Conservation (phyloP, 2,888 invertebrate genomes). For the Tromatobia lineatoria region DNA sequence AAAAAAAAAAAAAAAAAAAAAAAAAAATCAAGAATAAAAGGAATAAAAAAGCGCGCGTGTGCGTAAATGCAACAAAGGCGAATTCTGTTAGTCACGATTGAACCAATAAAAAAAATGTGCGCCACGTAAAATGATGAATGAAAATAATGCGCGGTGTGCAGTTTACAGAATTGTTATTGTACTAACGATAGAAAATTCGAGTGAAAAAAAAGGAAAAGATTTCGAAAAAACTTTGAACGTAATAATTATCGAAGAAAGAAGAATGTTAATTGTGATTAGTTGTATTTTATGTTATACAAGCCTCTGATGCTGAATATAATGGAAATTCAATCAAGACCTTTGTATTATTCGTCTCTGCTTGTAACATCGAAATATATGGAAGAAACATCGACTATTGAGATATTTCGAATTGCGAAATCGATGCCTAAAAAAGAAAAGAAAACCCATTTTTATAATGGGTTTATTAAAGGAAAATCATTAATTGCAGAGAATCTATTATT, state of each 20-base stretch:
- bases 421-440: too few species aligned
- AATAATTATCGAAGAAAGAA: conserved; percentile 58
- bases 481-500: too few species aligned
- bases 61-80: neutral
- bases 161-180: conserved; percentile 59
- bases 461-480: too few species aligned
- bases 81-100: conserved; percentile 45
- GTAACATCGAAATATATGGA: too few species aligned
- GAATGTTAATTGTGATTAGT: conserved; percentile 81
- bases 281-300: conserved; percentile 82
- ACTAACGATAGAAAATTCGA: conserved; percentile 61
- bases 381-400: too few species aligned
- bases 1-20: conserved; percentile 25
- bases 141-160: conserved; percentile 55
- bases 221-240: conserved; percentile 51
- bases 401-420: too few species aligned
- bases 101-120: conserved; percentile 14
- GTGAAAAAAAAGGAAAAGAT: conserved; percentile 31
- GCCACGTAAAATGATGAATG: conserved; percentile 33
- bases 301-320: conserved; percentile 82
- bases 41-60: conserved; percentile 3
- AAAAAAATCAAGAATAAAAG: neutral
- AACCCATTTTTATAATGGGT: neutral
- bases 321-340: conserved; percentile 77
- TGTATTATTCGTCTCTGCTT: conserved; percentile 15